phyloP scores from a whole-genome alignment of 2,797 vertebrate genomes.

The Cirrhinus mrigala region DNA sequence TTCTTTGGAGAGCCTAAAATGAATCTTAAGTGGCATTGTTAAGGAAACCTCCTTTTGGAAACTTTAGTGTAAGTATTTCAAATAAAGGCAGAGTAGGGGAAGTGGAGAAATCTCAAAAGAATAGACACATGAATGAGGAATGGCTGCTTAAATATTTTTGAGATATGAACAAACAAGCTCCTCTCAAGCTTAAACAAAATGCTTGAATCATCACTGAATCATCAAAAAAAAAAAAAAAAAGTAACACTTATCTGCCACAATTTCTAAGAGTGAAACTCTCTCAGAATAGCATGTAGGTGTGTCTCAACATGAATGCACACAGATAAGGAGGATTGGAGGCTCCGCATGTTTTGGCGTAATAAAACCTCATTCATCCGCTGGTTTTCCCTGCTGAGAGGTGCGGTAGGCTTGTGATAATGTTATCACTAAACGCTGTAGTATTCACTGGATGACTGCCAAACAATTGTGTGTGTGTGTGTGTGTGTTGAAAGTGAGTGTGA shows the following conservation, averaged over 20 bases:
- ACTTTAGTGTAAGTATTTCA: neutral
- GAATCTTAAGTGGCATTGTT: neutral
- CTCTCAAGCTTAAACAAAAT: neutral
- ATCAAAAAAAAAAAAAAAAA: neutral
- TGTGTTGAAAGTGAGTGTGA: slow-evolving; percentile 54
- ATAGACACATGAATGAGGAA: neutral
- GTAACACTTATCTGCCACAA: neutral
- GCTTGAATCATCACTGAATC: neutral
- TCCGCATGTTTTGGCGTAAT: neutral
- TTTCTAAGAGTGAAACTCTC: neutral
- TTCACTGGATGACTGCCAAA: slow-evolving; percentile 75
- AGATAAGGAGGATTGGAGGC: slow-evolving; percentile 13
- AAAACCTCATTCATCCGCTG: slow-evolving; percentile 41
- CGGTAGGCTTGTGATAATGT: slow-evolving; percentile 62
- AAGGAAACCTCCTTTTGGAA: neutral
- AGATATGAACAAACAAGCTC: neutral
- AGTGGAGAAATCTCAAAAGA: neutral
- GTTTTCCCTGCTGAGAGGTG: slow-evolving; percentile 42
- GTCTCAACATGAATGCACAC: slow-evolving; percentile 29
- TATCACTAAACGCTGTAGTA: slow-evolving; percentile 75
- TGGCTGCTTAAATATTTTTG: neutral
- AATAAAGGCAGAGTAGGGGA: neutral
- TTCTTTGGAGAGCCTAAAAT: neutral
- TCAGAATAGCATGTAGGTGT: neutral
- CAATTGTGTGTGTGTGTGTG: slow-evolving; percentile 33